Evolutionary conservation across 2,888 invertebrate species (phyloP).

Genomic region (Agonopterix heracliana): DNA sequence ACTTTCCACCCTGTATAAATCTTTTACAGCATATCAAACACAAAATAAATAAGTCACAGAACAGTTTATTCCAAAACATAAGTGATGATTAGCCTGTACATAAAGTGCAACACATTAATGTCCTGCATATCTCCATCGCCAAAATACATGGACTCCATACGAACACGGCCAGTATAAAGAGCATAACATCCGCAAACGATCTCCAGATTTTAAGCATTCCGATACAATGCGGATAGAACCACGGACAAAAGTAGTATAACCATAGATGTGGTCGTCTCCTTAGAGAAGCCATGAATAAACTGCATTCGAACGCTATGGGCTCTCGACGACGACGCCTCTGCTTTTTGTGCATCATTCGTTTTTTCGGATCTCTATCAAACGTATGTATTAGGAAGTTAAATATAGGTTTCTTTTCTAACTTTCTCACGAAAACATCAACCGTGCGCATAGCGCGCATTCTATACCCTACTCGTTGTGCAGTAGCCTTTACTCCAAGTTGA

Average conservation of each 20-base stretch:
- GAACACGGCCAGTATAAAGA: conserved; percentile 28
- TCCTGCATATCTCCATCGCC: conserved; percentile 2
- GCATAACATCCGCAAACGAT: conserved; percentile 25
- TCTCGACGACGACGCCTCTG: conserved; percentile 12
- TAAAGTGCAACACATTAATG: conserved; percentile 6
- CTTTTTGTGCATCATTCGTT: conserved; percentile 15
- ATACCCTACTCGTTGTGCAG: conserved; percentile 20
- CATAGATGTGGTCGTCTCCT: conserved; percentile 19
- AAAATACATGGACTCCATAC: conserved; percentile 31
- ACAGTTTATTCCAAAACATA: background rate
- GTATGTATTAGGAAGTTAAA: conserved; percentile 24
- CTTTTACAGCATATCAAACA: too few relatives aligned
- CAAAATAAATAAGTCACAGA: background rate
- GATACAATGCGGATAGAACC: conserved; percentile 30
- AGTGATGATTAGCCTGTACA: conserved; percentile 4
- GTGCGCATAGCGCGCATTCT: conserved; percentile 18
- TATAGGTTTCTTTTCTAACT: conserved; percentile 19
- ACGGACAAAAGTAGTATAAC: conserved; percentile 21
- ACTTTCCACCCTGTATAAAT: too few relatives aligned
- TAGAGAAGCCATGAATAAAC: conserved; percentile 21
- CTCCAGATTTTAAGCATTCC: conserved; percentile 23
- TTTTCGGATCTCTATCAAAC: conserved; percentile 21
- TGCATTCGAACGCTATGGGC: conserved; percentile 18
- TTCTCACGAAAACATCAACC: conserved; percentile 9
- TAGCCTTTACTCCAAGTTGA: conserved; percentile 19